Conservation (phyloP, 2,113 vertebrate species). For the Sceloporus undulatus region DNA sequence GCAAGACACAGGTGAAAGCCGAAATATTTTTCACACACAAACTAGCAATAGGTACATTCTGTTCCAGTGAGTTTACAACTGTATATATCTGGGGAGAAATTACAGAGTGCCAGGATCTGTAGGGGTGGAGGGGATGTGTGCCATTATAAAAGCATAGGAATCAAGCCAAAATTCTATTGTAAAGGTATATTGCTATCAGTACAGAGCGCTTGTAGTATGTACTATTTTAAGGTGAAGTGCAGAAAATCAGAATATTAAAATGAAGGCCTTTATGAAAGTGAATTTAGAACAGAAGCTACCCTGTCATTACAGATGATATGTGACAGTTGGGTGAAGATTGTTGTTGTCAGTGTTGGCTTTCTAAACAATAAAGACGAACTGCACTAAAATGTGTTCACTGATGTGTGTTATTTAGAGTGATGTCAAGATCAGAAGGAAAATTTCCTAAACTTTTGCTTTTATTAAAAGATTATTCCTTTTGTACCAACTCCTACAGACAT, state of each 20-base stretch:
- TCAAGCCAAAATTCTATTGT: slow-evolving; percentile 65
- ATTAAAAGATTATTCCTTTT: slow-evolving; percentile 74
- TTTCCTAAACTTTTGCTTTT: slow-evolving; percentile 72
- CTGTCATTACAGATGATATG: slow-evolving; percentile 72
- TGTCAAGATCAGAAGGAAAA: slow-evolving; percentile 74
- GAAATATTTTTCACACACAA: slow-evolving; percentile 30
- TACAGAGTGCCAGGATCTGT: slow-evolving; percentile 60
- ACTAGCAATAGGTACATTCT: slow-evolving; percentile 60
- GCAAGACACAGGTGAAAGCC: slow-evolving; percentile 29
- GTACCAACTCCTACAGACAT: slow-evolving; percentile 76
- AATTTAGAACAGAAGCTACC: slow-evolving; percentile 76
- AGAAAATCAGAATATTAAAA: slow-evolving; percentile 65
- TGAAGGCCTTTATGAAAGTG: slow-evolving; percentile 59
- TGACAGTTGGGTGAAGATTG: slow-evolving; percentile 69
- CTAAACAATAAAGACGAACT: slow-evolving; percentile 72
- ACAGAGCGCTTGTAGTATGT: slow-evolving; percentile 58
- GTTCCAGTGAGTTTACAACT: slow-evolving; percentile 61
- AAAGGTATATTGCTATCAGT: slow-evolving; percentile 62
- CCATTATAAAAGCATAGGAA: slow-evolving; percentile 62
- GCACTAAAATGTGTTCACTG: slow-evolving; percentile 73
- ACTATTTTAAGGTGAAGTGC: slow-evolving; percentile 68
- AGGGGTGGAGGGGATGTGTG: slow-evolving; percentile 45
- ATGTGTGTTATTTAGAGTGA: slow-evolving; percentile 65
- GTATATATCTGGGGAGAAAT: slow-evolving; percentile 60
- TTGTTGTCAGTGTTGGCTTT: slow-evolving; percentile 68